Conservation (phyloP, 2,113 vertebrate species). For the Calidris pugnax region DNA sequence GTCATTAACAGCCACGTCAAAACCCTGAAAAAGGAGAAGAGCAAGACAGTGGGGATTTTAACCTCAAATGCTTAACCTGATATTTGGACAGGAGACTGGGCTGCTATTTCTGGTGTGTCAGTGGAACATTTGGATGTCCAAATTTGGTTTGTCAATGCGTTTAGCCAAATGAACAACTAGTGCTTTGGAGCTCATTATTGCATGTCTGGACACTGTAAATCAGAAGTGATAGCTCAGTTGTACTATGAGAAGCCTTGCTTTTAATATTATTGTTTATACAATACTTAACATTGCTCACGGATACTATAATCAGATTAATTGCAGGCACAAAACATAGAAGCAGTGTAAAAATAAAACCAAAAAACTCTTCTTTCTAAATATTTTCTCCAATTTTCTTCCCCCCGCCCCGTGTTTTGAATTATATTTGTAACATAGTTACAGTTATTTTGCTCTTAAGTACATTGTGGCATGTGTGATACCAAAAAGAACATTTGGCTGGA, state of each 20-base stretch:
- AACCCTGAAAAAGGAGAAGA: background rate
- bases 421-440: background rate
- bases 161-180: background rate
- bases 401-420: background rate
- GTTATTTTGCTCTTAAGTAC: background rate
- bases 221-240: conserved; percentile 7
- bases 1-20: background rate
- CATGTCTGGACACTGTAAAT: conserved; percentile 11
- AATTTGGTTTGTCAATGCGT: background rate
- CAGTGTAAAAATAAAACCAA: background rate
- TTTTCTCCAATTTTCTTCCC: background rate
- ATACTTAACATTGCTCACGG: background rate
- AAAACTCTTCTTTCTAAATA: background rate
- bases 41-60: background rate
- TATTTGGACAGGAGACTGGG: background rate
- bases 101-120: background rate
- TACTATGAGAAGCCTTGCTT: background rate
- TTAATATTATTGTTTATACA: conserved; percentile 11
- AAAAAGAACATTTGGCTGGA: background rate
- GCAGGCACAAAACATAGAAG: background rate
- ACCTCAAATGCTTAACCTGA: background rate
- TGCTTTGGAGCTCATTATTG: conserved; percentile 25
- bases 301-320: background rate
- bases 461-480: background rate
- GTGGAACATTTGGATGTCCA: background rate